Conservation (phyloP, 2,888 invertebrate genomes). For the Exocentrus adspersus region DNA sequence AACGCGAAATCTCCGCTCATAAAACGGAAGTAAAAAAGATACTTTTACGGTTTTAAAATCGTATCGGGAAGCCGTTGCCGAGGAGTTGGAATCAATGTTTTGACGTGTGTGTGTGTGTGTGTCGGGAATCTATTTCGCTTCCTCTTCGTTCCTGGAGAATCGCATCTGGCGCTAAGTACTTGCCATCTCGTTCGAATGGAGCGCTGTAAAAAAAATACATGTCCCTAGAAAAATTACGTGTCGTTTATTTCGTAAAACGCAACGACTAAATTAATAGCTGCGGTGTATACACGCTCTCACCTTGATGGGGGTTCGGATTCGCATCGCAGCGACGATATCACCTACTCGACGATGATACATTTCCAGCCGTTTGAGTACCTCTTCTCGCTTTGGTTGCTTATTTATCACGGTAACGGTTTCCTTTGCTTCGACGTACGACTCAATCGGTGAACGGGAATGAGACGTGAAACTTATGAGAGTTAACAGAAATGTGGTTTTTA, state of each 20-base stretch:
- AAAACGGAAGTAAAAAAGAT: conserved; percentile 49
- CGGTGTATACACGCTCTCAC: neutral
- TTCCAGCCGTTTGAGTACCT: conserved; percentile 46
- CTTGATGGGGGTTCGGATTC: conserved; percentile 8
- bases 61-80: conserved; percentile 28
- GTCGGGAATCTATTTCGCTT: neutral
- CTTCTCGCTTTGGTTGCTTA: conserved; percentile 46
- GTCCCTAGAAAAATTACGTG: no score
- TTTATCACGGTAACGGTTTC: conserved; percentile 52
- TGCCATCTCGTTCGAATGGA: no score
- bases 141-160: no score
- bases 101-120: no score
- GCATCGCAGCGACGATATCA: conserved; percentile 21
- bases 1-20: conserved; percentile 47
- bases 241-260: no score
- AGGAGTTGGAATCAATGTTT: neutral
- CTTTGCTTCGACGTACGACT: conserved; percentile 41
- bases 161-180: no score
- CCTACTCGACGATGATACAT: conserved; percentile 46
- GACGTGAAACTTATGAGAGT: no score
- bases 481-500: no score
- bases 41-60: conserved; percentile 52
- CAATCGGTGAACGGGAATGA: conserved; percentile 23
- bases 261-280: neutral
- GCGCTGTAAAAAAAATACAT: no score